Evolutionary conservation across 2,113 vertebrate genomes (phyloP), one percentile per base, ranked within the genome.

Genomic region (Calonectris borealis): DNA sequence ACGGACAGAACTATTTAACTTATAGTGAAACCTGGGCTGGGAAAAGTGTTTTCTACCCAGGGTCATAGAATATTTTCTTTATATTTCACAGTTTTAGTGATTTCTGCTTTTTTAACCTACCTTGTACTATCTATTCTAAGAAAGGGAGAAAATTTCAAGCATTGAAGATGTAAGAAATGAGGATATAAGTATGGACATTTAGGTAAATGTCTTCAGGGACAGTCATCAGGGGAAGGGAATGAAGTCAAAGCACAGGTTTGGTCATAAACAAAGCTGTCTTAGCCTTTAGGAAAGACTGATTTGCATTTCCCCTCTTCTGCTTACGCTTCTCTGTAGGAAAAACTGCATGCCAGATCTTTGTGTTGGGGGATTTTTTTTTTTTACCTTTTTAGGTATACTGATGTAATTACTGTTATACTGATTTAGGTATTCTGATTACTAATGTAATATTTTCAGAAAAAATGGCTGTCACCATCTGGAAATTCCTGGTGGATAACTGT

Each of bases 401-500:
- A 6, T 72, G 52, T 58, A 21, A 34, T 60, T 58, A 26, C 17
- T 32, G 49, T 11, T 27, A 12, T 2, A 1, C 22, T 6, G 14
- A 5, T 31, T 36, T 2, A 38, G 25, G 7, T 38, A 12, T 58
- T 14, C 64, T 55, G 20, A 10, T 42, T 15, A 3, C 20, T 16
- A 29, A 22, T n/a, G 38, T 7, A 20, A 9, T 13, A 10, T n/a
- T 55, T 83, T 6, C 58, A 61, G 62, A 20, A 68, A 14, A 60
- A 75, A 14, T 1, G 5, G 6, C 44, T 0, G 0, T 15, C 20
- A 6, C 44, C 29, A 8, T 16, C 17, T 31, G 57, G 42, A 42
- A 55, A 14, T 36, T 48, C 42, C 24, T 4, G 18, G 22, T 14
- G 73, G 32, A 22, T 34, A n/a, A 16, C 61, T 71, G 32, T 13